A percentile compares a stretch with the other conserved stretches of the same genome.
phyloP scores from a whole-genome alignment of 1,140 invertebrate genomes.

The Planococcus citri region DNA sequence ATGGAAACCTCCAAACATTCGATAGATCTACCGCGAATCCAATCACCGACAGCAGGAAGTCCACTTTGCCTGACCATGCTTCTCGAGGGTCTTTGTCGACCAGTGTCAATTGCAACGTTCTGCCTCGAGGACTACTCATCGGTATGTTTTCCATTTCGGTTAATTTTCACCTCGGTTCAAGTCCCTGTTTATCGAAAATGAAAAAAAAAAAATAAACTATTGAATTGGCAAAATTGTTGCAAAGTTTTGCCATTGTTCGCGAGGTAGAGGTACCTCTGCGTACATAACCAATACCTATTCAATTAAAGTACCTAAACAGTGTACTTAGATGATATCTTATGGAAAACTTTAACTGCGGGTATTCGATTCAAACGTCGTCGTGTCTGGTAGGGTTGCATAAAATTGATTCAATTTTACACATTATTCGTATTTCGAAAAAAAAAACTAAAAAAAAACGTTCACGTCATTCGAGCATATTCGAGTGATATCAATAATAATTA shows the following conservation, averaged over 20 bases:
- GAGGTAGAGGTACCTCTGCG: too few species aligned
- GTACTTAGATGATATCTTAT: too few species aligned
- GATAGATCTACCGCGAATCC: conserved; percentile 83
- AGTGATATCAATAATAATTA: background rate
- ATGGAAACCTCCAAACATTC: conserved; percentile 88
- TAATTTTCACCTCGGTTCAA: background rate
- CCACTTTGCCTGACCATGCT: conserved; percentile 40
- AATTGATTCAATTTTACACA: too few species aligned
- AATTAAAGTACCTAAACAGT: too few species aligned
- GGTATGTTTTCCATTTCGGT: background rate
- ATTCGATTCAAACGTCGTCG: too few species aligned
- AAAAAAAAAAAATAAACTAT: background rate
- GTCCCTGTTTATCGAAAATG: background rate
- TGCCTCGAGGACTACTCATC: background rate
- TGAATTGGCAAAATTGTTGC: too few species aligned
- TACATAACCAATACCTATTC: too few species aligned
- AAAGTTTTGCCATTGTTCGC: too few species aligned
- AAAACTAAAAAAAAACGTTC: background rate
- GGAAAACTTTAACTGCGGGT: too few species aligned
- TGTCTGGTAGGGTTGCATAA: too few species aligned
- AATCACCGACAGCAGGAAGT: conserved; percentile 80
- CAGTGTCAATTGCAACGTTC: background rate
- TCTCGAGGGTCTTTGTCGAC: conserved; percentile 23
- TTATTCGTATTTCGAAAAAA: too few species aligned
- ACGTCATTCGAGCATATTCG: background rate